Percentiles rank a stretch among this genome's conserved stretches.
Conservation (phyloP, 2,888 invertebrate species). For the Lottia scabra region DNA sequence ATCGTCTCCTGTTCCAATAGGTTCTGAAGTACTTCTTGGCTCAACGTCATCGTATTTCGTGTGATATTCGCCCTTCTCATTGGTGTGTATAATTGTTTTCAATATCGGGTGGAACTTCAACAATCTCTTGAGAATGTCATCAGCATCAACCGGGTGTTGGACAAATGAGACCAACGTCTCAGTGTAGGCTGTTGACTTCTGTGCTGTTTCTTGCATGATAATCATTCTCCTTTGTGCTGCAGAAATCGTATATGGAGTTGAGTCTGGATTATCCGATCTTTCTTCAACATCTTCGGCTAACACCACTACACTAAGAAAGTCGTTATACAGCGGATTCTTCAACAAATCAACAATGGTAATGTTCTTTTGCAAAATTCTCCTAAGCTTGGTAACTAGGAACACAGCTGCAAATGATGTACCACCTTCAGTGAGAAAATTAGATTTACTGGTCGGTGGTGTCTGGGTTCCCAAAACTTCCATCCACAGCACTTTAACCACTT, state of each 20-base stretch:
- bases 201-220: constrained; percentile 10
- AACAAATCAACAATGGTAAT: neutral
- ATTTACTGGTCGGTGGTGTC: neutral
- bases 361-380: neutral
- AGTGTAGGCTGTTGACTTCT: constrained; percentile 12
- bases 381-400: neutral
- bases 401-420: neutral
- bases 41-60: neutral
- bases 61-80: neutral
- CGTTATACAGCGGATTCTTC: neutral
- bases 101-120: neutral
- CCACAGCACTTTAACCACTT: neutral
- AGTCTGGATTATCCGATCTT: neutral
- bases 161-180: neutral
- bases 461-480: neutral
- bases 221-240: constrained; percentile 18
- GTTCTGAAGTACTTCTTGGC: neutral
- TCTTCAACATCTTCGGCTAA: neutral
- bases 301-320: neutral
- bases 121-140: neutral
- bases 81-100: neutral
- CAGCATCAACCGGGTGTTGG: neutral
- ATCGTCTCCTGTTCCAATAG: neutral
- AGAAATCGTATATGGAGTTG: neutral
- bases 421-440: neutral